phyloP scores from a whole-genome alignment of 2,113 vertebrate species.

The Fregetta grallaria region DNA sequence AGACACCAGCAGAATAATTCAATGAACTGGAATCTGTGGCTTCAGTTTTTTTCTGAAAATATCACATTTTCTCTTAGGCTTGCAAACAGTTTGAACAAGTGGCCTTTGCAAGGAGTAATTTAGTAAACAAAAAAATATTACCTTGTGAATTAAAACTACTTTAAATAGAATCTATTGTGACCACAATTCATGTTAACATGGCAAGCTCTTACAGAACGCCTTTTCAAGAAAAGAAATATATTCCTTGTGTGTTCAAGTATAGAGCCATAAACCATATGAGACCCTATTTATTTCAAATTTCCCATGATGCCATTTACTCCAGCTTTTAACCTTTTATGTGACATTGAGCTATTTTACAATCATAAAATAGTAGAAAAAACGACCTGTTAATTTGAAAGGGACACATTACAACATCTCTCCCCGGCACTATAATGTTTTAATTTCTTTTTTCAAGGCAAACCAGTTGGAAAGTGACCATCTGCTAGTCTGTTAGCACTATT shows the following conservation, averaged over 20 bases:
- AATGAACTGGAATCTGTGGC: background rate
- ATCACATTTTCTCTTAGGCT: background rate
- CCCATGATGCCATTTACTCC: slow-evolving; percentile 75
- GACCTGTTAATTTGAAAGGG: slow-evolving; percentile 77
- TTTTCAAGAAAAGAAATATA: slow-evolving; percentile 62
- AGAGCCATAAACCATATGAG: slow-evolving; percentile 73
- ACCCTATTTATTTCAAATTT: slow-evolving; percentile 76
- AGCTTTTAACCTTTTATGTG: slow-evolving; percentile 80
- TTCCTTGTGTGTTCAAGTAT: slow-evolving; percentile 69
- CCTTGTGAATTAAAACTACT: slow-evolving; percentile 18
- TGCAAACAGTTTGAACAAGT: background rate
- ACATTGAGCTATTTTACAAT: slow-evolving; percentile 75
- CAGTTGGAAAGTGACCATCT: slow-evolving; percentile 92
- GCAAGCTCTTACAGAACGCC: background rate
- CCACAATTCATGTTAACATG: slow-evolving; percentile 6
- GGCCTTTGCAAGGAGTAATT: background rate
- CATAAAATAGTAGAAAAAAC: slow-evolving; percentile 72
- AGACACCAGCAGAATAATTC: background rate
- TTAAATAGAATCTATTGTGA: slow-evolving; percentile 26
- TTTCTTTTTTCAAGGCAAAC: slow-evolving; percentile 84
- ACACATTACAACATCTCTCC: slow-evolving; percentile 80
- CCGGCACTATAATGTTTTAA: slow-evolving; percentile 83
- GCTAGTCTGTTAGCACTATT: slow-evolving; percentile 75
- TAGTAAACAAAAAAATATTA: slow-evolving; percentile 37
- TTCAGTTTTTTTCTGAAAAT: background rate